Conservation (phyloP, 2,888 invertebrate species). For the Coenonympha arcania region DNA sequence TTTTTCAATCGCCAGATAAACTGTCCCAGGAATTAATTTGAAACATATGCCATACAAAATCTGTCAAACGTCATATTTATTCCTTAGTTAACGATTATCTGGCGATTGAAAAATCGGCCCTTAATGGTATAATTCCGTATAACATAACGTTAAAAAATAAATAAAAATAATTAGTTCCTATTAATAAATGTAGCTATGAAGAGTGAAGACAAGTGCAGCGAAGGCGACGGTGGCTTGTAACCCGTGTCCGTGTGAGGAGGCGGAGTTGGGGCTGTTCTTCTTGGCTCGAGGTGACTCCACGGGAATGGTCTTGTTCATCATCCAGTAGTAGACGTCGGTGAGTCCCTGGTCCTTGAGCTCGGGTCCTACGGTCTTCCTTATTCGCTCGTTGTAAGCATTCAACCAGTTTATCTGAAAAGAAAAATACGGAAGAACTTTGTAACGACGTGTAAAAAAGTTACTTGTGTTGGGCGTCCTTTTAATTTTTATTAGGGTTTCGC, state of each 20-base stretch:
- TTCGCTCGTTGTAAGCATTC: constrained; percentile 83
- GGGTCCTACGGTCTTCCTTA: constrained; percentile 81
- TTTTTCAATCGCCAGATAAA: no score
- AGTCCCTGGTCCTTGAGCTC: constrained; percentile 81
- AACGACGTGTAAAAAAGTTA: neutral
- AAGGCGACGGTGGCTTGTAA: neutral
- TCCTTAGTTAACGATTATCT: no score
- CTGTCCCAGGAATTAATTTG: no score
- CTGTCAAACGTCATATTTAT: no score
- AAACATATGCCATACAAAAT: no score
- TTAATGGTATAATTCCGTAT: no score
- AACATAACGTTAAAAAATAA: no score
- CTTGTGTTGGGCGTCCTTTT: no score
- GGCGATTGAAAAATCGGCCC: no score
- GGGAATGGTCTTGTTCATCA: constrained; percentile 85
- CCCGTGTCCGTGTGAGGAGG: neutral
- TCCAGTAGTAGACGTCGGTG: constrained; percentile 85
- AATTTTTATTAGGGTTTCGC: no score
- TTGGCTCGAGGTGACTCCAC: constrained; percentile 60
- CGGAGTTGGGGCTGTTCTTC: constrained; percentile 27
- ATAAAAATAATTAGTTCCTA: neutral
- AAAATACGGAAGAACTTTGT: neutral
- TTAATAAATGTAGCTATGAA: neutral
- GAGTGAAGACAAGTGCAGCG: neutral
- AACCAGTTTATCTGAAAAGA: constrained; percentile 80